Base-by-base conservation (phyloP, 2,797 vertebrate genomes). In the Pangasius macronema region DNA sequence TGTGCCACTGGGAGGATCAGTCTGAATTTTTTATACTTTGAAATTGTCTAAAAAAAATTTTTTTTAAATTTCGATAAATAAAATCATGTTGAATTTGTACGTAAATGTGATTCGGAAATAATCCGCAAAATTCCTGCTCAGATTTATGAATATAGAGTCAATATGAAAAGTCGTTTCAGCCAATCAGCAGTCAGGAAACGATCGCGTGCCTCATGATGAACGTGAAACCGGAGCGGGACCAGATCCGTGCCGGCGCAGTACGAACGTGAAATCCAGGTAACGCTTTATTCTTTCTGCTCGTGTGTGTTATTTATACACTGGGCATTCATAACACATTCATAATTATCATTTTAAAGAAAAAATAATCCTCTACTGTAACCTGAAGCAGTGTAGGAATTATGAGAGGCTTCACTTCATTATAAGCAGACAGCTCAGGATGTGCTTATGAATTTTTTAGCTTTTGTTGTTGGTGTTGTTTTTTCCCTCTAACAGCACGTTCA, bases 141-240 rank as follows among this genome's bases (percentile, higher is more conserved):
- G 72, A 24, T n/a, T n/a, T n/a, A n/a, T n/a, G n/a, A n/a, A n/a
- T n/a, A n/a, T n/a, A n/a, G n/a, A n/a, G n/a, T n/a, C n/a, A n/a
- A n/a, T n/a, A n/a, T n/a, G n/a, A n/a, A n/a, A n/a, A 46, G 1
- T 10, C 6, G 3, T 20, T 20, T n/a, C 57, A n/a, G 57, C 80
- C 80, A 46, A 82, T 82, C 80, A 46, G 80, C 80, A 16, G 59
- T 18, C 80, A 18, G 80, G 59, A 82, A 22, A 80, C 2, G 22
- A 24, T 33, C 0, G 11, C 5, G 59, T 24, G 59, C 53, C 53
- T 55, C 53, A 1, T 18, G 53, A 55, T 18, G 53, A 16, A 18
- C 61, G 3, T 7, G 63, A 13, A 33, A 14, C 1, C 13, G 63
- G 14, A 55, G 2, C 13, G 13, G 6, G 30, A 14, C n/a, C 0